A percentile compares a stretch with the other conserved stretches of the same genome.
Conservation (phyloP, 2,113 vertebrate genomes). For the Pristiophorus japonicus region DNA sequence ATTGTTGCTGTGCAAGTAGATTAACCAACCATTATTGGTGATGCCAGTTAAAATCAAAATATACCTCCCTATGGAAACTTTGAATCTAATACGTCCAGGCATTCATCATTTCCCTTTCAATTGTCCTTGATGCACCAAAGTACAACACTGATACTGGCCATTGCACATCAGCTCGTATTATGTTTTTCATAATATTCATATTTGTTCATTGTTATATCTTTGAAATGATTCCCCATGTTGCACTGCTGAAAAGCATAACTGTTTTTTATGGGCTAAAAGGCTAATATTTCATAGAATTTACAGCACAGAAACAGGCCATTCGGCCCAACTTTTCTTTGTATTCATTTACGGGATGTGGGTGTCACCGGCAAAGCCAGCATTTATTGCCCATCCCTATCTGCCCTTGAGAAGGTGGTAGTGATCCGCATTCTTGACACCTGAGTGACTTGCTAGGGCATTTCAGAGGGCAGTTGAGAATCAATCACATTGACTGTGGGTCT, state of each 20-base stretch:
- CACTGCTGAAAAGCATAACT: background rate
- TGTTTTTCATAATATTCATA: background rate
- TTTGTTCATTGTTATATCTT: background rate
- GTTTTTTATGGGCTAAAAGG: background rate
- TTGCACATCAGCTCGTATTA: background rate
- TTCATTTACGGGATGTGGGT: no score
- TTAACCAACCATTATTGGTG: background rate
- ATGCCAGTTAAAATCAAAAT: background rate
- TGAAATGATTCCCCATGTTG: background rate
- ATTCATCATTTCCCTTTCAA: conserved; percentile 8
- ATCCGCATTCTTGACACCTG: no score
- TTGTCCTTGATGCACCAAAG: background rate
- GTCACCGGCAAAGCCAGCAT: no score
- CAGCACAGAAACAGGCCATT: background rate
- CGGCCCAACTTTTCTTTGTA: no score
- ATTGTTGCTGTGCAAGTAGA: background rate
- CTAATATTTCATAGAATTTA: background rate
- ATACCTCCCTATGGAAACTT: background rate
- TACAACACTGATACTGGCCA: background rate
- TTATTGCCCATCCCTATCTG: no score
- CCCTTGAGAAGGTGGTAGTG: no score
- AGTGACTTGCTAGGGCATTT: no score
- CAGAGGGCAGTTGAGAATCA: no score
- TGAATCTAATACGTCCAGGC: background rate
- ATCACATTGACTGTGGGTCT: no score